Base-by-base conservation (phyloP, 2,797 vertebrate species). In the Nasua narica region DNA sequence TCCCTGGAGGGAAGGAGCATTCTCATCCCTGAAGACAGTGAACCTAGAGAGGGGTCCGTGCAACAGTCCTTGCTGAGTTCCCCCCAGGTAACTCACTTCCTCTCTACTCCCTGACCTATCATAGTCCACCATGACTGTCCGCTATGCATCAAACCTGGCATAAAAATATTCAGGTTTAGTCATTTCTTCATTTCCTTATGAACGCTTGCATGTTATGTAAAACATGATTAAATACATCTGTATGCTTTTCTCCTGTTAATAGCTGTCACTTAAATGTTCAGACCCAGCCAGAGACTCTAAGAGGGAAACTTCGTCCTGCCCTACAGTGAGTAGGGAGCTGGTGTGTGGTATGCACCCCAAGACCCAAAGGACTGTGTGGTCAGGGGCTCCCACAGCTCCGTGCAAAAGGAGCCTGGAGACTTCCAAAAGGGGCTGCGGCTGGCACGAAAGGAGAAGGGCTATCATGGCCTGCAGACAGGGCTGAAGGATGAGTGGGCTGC, bases 11-110 rank as follows among this genome's bases (percentile, higher is more conserved):
- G 18, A 62, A 62, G 56, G 23, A 18, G 43, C 37, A 9, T 19
- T 16, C 43, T 27, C 32, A 3, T 35, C 29, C 35, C 70, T 14
- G 43, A 77, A 60, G 56, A 14, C 35, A 8, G 21, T 56, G 15
- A 37, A 62, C 19, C 4, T 2, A 11, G 32, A 48, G 40, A 88
- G 35, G 54, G 27, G 8, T 37, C 21, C 1, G 23, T 7, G 32
- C 0, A 8, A 56, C 14, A 2, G 6, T 32, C 21, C 40, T 19
- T 8, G 15, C 32, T 18, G 6, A n/a, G 5, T 13, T 29, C 48
- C 29, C 32, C 37, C 37, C 40, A 1, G 86, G 18, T 46, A 65
- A 65, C 62, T 65, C 32, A n/a, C 7, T 65, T 65, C 62, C 32
- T 65, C 32, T 62, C 3, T 12, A 7, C 19, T 35, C 37, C 37